These are phyloP conservation scores for rabbit (Oryctolagus cuniculus) DNA, from an alignment of 2,113 vertebrate species.

Conservation along the genomic window mOryCun1.1 NC_091452.1:7041501-7042000, in stretches of 20 bases:
- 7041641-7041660: slow-evolving; percentile 82
- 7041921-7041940: slow-evolving; percentile 45
- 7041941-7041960: neutral
- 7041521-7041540: slow-evolving; percentile 69
- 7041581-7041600: slow-evolving; percentile 60
- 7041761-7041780: slow-evolving; percentile 74
- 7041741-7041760: slow-evolving; percentile 70
- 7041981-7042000: slow-evolving; percentile 82
- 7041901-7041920: slow-evolving; percentile 83
- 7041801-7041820: slow-evolving; percentile 36
- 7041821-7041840: neutral
- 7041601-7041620: slow-evolving; percentile 80
- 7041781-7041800: slow-evolving; percentile 73
- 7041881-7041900: slow-evolving; percentile 71
- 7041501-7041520: slow-evolving; percentile 86
- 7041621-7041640: slow-evolving; percentile 83
- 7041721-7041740: slow-evolving; percentile 83
- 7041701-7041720: slow-evolving; percentile 81
- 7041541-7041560: neutral
- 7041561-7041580: slow-evolving; percentile 77
- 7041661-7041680: slow-evolving; percentile 80
- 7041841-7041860: slow-evolving; percentile 67
- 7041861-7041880: slow-evolving; percentile 79
- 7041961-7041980: slow-evolving; percentile 62
- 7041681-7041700: slow-evolving; percentile 85